Percentiles rank a stretch among this genome's conserved stretches.
Evolutionary conservation across 2,888 invertebrate genomes (phyloP).

Genomic region (Dynastes maya): DNA sequence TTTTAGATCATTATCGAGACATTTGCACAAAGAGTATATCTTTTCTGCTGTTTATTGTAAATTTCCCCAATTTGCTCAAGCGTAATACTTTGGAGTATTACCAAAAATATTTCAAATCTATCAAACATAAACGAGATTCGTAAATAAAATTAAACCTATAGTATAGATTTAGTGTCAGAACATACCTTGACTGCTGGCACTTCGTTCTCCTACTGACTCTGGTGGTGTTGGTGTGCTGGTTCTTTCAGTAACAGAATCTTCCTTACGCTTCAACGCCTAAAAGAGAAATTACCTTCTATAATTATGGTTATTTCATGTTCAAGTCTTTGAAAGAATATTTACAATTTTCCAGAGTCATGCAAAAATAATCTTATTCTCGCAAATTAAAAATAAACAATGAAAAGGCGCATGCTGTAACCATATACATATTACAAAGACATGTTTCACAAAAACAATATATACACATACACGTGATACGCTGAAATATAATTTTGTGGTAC

Average conservation of each 20-base stretch:
- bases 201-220: constrained; percentile 68
- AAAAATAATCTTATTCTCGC: background rate
- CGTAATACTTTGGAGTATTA: too few species aligned
- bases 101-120: too few species aligned
- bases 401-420: constrained; percentile 4
- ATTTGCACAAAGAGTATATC: too few species aligned
- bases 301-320: background rate
- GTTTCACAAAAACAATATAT: background rate
- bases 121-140: too few species aligned
- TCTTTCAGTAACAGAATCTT: constrained; percentile 68
- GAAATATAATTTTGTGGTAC: background rate
- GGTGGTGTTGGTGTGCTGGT: constrained; percentile 71
- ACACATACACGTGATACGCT: background rate
- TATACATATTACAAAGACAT: background rate
- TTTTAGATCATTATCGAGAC: too few species aligned
- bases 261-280: constrained; percentile 71
- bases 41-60: too few species aligned
- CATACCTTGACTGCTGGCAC: constrained; percentile 71
- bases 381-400: background rate
- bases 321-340: too few species aligned
- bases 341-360: background rate
- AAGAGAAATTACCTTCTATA: constrained; percentile 44
- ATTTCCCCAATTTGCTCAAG: too few species aligned
- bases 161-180: background rate
- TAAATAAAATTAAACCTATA: too few species aligned